Conservation (phyloP, 2,888 invertebrate genomes). For the Ophioninae sp. region DNA sequence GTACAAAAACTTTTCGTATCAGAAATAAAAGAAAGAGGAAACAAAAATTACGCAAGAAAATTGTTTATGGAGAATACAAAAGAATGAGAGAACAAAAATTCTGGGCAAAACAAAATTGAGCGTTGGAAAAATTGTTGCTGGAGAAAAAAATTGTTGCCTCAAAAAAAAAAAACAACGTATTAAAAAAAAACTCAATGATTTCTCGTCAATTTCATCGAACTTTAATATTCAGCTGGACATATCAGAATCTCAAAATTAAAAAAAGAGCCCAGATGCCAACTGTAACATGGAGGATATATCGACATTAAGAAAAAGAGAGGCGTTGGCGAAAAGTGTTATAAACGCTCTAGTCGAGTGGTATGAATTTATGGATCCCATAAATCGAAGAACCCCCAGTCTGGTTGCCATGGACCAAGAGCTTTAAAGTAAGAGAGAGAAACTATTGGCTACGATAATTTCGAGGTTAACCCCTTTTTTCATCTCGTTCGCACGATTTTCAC, state of each 20-base stretch:
- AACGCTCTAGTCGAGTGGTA: constrained; percentile 73
- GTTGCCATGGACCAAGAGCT: constrained; percentile 46
- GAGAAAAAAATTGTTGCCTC: no score
- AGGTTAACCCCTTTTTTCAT: constrained; percentile 66
- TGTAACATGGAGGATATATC: neutral
- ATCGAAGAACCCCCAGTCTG: constrained; percentile 71
- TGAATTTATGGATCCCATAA: constrained; percentile 80
- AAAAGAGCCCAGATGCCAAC: neutral
- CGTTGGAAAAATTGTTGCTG: no score
- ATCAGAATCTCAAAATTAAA: neutral
- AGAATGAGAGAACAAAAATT: no score
- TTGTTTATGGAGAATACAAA: no score
- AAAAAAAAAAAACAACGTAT: neutral
- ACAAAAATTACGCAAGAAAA: no score
- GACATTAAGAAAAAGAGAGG: constrained; percentile 49
- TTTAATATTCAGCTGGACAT: neutral
- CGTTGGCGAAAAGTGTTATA: constrained; percentile 70
- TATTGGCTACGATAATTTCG: constrained; percentile 71
- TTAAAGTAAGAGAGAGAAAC: constrained; percentile 47
- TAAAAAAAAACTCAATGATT: neutral
- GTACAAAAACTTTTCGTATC: no score
- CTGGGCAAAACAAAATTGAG: no score
- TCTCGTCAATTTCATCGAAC: neutral
- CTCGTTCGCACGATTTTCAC: constrained; percentile 66
- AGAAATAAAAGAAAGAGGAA: no score